phyloP scores from a whole-genome alignment of 2,797 vertebrate species.

The Anas bernieri region DNA sequence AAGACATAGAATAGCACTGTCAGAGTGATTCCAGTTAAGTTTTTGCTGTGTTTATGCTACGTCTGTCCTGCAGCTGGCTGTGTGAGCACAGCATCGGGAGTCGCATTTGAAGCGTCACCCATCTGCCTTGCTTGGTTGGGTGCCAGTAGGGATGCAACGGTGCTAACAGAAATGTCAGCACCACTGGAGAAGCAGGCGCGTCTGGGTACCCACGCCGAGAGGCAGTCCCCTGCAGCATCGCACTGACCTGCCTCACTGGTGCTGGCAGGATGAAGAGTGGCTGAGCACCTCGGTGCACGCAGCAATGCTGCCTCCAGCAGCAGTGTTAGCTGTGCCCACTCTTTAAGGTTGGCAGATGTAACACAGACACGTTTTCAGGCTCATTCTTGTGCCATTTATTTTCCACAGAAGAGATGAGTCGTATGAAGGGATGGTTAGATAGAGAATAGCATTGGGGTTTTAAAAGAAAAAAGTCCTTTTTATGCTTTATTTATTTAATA shows the following conservation, averaged over 20 bases:
- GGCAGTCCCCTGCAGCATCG: not conserved
- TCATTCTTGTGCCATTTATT: not conserved
- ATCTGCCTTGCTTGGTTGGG: not conserved
- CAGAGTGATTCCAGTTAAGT: not conserved
- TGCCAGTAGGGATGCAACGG: not conserved
- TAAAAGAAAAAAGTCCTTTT: not conserved
- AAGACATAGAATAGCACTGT: not conserved
- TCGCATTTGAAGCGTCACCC: accelerated
- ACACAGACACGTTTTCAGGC: accelerated
- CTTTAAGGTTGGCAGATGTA: not conserved
- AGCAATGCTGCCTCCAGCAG: not conserved
- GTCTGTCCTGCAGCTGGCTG: not conserved
- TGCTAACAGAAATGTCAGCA: not conserved
- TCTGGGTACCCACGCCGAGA: accelerated
- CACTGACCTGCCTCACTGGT: accelerated
- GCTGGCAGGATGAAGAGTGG: not conserved
- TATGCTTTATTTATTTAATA: not conserved
- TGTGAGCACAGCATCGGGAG: not conserved
- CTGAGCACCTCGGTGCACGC: accelerated
- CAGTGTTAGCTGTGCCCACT: not conserved
- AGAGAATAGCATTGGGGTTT: not conserved
- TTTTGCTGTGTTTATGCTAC: not conserved
- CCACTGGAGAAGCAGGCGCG: not conserved
- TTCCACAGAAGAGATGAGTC: not conserved
- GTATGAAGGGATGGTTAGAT: not conserved